Percentiles rank a stretch among this genome's conserved stretches.
Conservation (phyloP, 2,797 vertebrate genomes). For the Falco concolor region DNA sequence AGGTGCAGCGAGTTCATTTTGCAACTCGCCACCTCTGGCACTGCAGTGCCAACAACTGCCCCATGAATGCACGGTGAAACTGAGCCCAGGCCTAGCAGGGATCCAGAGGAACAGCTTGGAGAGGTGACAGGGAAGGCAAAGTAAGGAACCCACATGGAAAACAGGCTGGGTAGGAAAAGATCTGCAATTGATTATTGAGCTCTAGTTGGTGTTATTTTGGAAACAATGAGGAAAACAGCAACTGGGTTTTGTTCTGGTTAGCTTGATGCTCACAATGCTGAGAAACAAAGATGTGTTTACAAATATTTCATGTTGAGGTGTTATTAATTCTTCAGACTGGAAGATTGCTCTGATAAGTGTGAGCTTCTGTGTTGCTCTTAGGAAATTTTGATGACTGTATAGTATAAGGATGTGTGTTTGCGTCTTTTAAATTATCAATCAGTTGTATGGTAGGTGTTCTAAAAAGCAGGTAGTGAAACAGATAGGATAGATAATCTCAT, state of each 20-base stretch:
- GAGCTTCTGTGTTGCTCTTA: background rate
- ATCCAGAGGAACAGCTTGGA: background rate
- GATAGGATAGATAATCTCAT: background rate
- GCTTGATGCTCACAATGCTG: background rate
- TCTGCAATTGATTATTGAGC: constrained; percentile 1
- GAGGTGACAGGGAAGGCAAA: background rate
- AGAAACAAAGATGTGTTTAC: background rate
- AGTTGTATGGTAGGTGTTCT: background rate
- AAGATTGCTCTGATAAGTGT: background rate
- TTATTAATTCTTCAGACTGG: background rate
- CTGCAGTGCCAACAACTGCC: background rate
- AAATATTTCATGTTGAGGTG: background rate
- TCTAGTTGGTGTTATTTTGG: background rate
- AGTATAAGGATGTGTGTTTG: background rate
- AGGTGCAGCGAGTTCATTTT: constrained; percentile 61
- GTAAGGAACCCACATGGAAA: background rate
- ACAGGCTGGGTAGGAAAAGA: background rate
- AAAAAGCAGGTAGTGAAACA: background rate
- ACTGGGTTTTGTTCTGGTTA: background rate
- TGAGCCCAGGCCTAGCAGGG: background rate
- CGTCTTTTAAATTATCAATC: background rate
- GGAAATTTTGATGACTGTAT: background rate
- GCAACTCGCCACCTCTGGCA: background rate
- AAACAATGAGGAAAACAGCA: background rate
- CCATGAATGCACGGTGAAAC: background rate